These are phyloP conservation scores for Mantis religiosa DNA, from an alignment of 2,888 invertebrate species.

Conservation along the genomic window DNA sequence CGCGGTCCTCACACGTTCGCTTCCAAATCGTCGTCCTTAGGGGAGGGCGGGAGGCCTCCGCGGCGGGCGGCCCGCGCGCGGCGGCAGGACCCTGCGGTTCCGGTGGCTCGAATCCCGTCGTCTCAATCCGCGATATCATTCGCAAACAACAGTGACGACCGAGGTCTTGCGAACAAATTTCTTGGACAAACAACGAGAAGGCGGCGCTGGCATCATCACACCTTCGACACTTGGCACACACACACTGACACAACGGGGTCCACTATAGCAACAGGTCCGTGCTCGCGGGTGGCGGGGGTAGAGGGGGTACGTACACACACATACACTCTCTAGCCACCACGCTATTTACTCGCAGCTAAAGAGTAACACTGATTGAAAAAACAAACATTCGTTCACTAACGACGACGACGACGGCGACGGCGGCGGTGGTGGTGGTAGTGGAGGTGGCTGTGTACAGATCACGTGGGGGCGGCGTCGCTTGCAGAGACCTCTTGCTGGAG, in stretches of 20 bases:
- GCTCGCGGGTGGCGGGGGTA: neutral
- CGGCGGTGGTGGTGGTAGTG: slow-evolving; percentile 11
- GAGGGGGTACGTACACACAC: slow-evolving; percentile 8
- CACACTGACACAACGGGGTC: neutral
- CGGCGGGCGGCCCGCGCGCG: no score
- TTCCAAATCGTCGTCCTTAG: neutral
- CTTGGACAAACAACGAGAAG: neutral
- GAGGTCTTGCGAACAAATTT: neutral
- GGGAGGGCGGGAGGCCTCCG: neutral
- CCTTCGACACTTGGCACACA: neutral
- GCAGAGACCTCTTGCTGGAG: neutral
- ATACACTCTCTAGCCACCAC: neutral
- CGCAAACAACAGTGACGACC: neutral
- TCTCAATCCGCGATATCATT: neutral
- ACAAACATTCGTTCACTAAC: slow-evolving; percentile 44
- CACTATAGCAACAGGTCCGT: slow-evolving; percentile 24
- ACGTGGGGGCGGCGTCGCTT: slow-evolving; percentile 19
- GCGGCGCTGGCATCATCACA: neutral
- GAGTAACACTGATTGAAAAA: slow-evolving; percentile 50
- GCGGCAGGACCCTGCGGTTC: neutral
- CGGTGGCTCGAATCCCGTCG: neutral
- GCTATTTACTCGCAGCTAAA: slow-evolving; percentile 15
- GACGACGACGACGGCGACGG: slow-evolving; percentile 8
- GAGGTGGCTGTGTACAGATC: slow-evolving; percentile 13
- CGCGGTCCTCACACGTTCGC: slow-evolving; percentile 26